Conservation (phyloP, 2,797 vertebrate species). For the Adrianichthys oophorus region DNA sequence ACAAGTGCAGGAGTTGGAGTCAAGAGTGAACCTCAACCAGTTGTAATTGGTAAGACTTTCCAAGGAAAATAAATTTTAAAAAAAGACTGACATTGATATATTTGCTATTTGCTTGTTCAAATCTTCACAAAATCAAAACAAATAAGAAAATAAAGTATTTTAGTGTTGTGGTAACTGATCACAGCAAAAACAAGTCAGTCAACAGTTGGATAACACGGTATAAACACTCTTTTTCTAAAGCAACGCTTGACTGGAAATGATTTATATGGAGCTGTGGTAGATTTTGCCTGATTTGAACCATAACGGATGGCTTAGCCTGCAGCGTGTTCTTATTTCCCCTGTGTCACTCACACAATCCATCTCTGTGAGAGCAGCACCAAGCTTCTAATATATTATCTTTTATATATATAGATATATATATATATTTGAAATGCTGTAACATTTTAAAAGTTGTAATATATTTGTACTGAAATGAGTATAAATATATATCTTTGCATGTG, state of each 20-base stretch:
- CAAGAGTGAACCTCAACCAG: conserved; percentile 92
- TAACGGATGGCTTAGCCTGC: conserved; percentile 78
- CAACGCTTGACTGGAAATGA: conserved; percentile 58
- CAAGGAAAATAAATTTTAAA: neutral
- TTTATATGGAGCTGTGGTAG: conserved; percentile 68
- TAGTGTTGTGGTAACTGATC: neutral
- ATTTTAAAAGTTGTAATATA: too few species aligned
- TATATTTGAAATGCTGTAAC: conserved; percentile 12
- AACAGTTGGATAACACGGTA: conserved; percentile 31
- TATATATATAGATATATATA: conserved; percentile 20
- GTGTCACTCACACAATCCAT: conserved; percentile 79
- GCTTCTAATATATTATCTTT: conserved; percentile 53
- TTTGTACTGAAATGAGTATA: too few species aligned
- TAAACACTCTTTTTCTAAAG: conserved; percentile 43
- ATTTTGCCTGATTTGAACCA: conserved; percentile 78
- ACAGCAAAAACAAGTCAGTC: conserved; percentile 5
- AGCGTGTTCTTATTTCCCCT: conserved; percentile 81
- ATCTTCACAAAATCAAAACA: neutral
- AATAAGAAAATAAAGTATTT: neutral
- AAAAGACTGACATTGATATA: neutral
- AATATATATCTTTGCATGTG: neutral
- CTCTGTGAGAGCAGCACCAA: conserved; percentile 54
- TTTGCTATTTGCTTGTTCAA: neutral
- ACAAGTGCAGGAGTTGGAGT: conserved; percentile 95
- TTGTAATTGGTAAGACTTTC: conserved; percentile 86